These are phyloP conservation scores for Sinocyclocheilus anophthalmus DNA, from an alignment of 2,113 vertebrate species.

Conservation along the genomic window DNA sequence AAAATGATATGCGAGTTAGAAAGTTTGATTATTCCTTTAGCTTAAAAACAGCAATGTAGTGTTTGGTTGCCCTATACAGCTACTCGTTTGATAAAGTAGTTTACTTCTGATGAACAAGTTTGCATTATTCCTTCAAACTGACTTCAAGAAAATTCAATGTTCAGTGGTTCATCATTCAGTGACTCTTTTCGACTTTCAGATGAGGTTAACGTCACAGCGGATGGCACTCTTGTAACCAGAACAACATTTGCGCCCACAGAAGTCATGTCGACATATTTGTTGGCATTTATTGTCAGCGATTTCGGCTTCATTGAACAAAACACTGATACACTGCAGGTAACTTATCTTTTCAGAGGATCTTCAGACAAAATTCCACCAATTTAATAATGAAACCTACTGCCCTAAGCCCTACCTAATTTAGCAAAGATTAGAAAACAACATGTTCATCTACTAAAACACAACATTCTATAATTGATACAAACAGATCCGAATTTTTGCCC, in stretches of 20 bases:
- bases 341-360: background rate
- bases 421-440: too few species aligned
- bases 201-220: rapidly evolving
- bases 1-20: too few species aligned
- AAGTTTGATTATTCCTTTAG: background rate
- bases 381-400: background rate
- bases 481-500: conserved; percentile 90
- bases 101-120: background rate
- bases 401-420: background rate
- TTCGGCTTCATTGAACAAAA: rapidly evolving
- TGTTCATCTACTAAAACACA: background rate
- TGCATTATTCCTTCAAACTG: background rate
- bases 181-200: background rate
- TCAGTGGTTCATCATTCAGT: background rate
- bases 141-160: background rate
- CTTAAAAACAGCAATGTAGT: background rate
- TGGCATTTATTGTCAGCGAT: conserved; percentile 89
- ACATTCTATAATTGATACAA: background rate
- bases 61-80: background rate
- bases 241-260: conserved; percentile 78
- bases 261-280: conserved; percentile 91
- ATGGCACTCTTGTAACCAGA: rapidly evolving
- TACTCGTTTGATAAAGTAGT: background rate
- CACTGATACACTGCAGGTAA: conserved; percentile 67
- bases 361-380: background rate